phyloP scores from a whole-genome alignment of 2,113 vertebrate genomes.

The Cyanistes caeruleus region DNA sequence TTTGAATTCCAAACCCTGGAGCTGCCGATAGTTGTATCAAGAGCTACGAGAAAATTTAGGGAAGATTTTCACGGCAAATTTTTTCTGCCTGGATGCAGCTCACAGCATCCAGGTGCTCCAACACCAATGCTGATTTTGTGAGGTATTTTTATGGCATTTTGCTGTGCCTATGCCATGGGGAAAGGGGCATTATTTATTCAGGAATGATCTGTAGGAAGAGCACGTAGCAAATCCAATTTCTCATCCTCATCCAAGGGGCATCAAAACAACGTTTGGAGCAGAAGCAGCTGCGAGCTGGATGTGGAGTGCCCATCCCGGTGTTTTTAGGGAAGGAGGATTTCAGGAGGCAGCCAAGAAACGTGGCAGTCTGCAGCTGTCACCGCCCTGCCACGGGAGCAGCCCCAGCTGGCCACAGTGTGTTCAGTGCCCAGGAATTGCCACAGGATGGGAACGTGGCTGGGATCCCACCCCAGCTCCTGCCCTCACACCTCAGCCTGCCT shows the following conservation, averaged over 20 bases:
- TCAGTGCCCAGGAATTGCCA: fast-evolving
- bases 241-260: not conserved
- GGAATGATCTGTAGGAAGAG: not conserved
- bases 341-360: not conserved
- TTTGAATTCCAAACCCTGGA: not conserved
- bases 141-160: not conserved
- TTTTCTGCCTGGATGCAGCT: not conserved
- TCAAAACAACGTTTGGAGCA: not conserved
- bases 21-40: not conserved
- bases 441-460: not conserved
- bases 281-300: not conserved
- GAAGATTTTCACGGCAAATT: not conserved
- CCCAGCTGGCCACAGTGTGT: not conserved
- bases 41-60: not conserved
- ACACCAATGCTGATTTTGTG: not conserved
- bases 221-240: not conserved
- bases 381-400: not conserved
- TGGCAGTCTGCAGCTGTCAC: not conserved
- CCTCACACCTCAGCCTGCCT: not conserved
- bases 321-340: not conserved
- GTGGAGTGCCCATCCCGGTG: not conserved
- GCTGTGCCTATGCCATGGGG: fast-evolving
- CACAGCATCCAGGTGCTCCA: not conserved
- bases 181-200: not conserved
- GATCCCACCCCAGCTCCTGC: not conserved